These are phyloP conservation scores for Planococcus citri DNA, from an alignment of 1,140 invertebrate species.

Conservation along the genomic window DNA sequence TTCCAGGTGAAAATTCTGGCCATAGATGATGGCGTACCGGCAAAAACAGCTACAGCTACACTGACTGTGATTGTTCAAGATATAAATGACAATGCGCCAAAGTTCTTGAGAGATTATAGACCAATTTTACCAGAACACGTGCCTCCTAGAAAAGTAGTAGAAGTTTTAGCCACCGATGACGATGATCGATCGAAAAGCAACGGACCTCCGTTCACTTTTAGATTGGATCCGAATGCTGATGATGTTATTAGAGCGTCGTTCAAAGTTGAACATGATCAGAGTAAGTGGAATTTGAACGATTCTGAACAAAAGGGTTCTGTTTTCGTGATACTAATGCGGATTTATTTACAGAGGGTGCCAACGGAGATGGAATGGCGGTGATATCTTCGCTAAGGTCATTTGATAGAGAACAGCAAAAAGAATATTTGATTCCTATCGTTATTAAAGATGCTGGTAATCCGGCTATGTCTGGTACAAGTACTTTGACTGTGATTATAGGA, in stretches of 20 bases:
- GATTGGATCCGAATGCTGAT: slow-evolving; percentile 80
- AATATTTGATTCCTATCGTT: slow-evolving; percentile 86
- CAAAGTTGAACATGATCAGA: slow-evolving; percentile 88
- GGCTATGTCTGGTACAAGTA: slow-evolving; percentile 87
- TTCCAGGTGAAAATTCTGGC: slow-evolving; percentile 87
- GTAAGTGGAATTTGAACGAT: slow-evolving; percentile 43
- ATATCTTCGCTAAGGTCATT: slow-evolving; percentile 80
- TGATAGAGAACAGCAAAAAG: slow-evolving; percentile 88
- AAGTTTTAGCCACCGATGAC: slow-evolving; percentile 88
- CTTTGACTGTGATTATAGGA: slow-evolving; percentile 86
- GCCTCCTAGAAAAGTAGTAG: slow-evolving; percentile 75
- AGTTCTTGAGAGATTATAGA: slow-evolving; percentile 80
- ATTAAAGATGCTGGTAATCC: slow-evolving; percentile 81
- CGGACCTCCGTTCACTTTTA: slow-evolving; percentile 87
- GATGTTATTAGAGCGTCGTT: slow-evolving; percentile 84
- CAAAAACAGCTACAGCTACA: slow-evolving; percentile 89
- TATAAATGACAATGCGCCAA: slow-evolving; percentile 90
- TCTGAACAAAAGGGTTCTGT: neutral
- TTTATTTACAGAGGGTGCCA: slow-evolving; percentile 62
- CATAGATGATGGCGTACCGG: slow-evolving; percentile 85
- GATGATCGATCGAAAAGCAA: slow-evolving; percentile 88
- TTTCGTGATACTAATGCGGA: neutral
- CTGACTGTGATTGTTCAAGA: slow-evolving; percentile 89
- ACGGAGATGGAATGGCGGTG: slow-evolving; percentile 90
- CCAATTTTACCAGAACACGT: slow-evolving; percentile 85